Base-by-base conservation (phyloP, 1,140 invertebrate genomes). In the Samia ricini region DNA sequence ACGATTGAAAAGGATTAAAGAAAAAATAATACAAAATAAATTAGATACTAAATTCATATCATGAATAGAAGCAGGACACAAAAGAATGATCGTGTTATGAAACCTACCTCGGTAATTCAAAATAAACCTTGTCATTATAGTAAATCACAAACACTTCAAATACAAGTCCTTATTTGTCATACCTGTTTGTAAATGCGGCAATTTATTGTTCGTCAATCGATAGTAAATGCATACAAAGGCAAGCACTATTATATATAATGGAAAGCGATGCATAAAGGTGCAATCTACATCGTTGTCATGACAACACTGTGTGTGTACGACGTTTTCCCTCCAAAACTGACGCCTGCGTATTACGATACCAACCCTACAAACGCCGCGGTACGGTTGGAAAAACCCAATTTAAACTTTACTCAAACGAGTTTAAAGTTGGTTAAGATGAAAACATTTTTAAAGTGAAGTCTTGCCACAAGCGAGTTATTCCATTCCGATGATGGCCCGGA, bases 271-370 rank as follows among this genome's bases (percentile, higher is more conserved):
- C 29, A 29, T 51, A 59, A 59, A 68, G 60, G 64, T 82, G 76
- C 74, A 76, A 66, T 67, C 51, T 66, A 67, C 69, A 61, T 60
- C 66, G 77, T 84, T 64, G 70, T 76, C 64, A 85, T 85, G 78
- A 72, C 74, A 72, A 89, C 80, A 77, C 71, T 76, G 76, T 81
- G 77, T 81, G 77, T 42, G 33, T 70, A 74, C 71, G 63, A 22
- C 57, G 69, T 70, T 77, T 89, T 89, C 86, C 84, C 86, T 89
- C 86, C 86, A 86, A 87, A 85, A 85, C 63, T 51, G 63, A 78
- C 81, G 82, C 84, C 85, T 83, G 80, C 81, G 83, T 79, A 59
- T 48, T 33, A 24, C 60, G 20, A 52, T 62, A 60, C 50, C 29
- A 29, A 56, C 23, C 19, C 21, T 4, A 29, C 15, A 24, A 18